A percentile compares a stretch with the other conserved stretches of the same genome.
phyloP scores from a whole-genome alignment of 2,888 invertebrate species.

The Cyclophora punctaria region DNA sequence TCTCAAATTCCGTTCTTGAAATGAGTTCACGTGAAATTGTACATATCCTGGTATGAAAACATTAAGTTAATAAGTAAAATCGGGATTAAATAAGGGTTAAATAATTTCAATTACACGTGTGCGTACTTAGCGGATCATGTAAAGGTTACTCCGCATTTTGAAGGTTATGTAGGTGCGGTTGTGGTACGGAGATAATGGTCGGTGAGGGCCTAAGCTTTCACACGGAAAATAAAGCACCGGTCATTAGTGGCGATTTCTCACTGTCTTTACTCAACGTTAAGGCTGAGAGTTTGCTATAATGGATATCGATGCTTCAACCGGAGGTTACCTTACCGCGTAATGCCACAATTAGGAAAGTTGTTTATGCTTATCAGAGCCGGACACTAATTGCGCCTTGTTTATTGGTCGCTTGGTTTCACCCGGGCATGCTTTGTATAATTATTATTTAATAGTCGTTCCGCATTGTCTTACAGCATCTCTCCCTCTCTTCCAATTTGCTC shows the following conservation, averaged over 20 bases:
- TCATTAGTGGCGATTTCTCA: constrained; percentile 23
- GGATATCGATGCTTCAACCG: not conserved
- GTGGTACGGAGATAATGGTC: constrained; percentile 23
- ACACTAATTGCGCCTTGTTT: too few relatives aligned
- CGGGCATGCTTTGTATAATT: too few relatives aligned
- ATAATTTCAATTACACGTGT: constrained; percentile 17
- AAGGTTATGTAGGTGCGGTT: constrained; percentile 29
- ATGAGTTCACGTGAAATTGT: not conserved
- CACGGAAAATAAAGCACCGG: constrained; percentile 17
- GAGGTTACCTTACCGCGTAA: too few relatives aligned
- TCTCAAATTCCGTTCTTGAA: too few relatives aligned
- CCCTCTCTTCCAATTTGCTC: too few relatives aligned
- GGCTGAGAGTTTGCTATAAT: not conserved
- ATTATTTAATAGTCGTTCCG: too few relatives aligned
- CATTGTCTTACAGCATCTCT: too few relatives aligned
- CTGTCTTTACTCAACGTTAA: constrained; percentile 2
- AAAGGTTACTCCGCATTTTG: constrained; percentile 26
- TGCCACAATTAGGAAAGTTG: too few relatives aligned
- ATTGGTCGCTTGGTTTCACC: too few relatives aligned
- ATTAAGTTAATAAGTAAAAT: too few relatives aligned
- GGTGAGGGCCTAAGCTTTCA: constrained; percentile 18
- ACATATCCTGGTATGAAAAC: too few relatives aligned
- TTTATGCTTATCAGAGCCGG: too few relatives aligned
- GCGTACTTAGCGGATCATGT: constrained; percentile 26
- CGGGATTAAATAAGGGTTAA: constrained; percentile 8